Evolutionary conservation across 2,888 invertebrate species (phyloP), one percentile per base, ranked within the genome.

Genomic region (Zhuqinia jingwanae): DNA sequence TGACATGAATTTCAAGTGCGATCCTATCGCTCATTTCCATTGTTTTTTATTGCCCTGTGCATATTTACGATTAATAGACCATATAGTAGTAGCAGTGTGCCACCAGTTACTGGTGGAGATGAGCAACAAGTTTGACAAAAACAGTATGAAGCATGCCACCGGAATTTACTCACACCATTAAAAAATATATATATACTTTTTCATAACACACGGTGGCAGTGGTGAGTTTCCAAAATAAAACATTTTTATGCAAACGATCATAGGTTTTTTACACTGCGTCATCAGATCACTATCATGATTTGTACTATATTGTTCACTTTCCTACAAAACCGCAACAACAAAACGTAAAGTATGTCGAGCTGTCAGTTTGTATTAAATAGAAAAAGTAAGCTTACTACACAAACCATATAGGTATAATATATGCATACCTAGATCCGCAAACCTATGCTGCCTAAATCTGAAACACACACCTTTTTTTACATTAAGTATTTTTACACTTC

Each of bases 1-100:
- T 56, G 53, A 75, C 53, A 75, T 30, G 30, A 75, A 75, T 68
- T 47, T 36, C 5, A 56, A 22, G 68, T 68, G 47, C 42, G 68
- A 75, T 53, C 13, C 20, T 75, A 75, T 53, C 53, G 20, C 30
- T 15, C 60, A 60, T 53, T 77, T 77, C 60, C 77, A 36, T 68
- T 68, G 42, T 77, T 36, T 58, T 77, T 77, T 77, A 77, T 45
- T 77, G 77, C 77, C 25, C 77, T n/a, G n/a, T n/a, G n/a, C n/a
- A n/a, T 27, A 77, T 60, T 77, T 77, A 77, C 58, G 2, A 15
- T 27, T 77, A 58, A 45, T 77, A 77, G 45, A n/a, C 17, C 36
- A 36, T 36, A n/a, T n/a, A n/a, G n/a, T n/a, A n/a, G n/a, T n/a
- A n/a, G n/a, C n/a, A 8, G 36, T 36, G 8, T 8, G 8, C 36